Base-by-base conservation (phyloP, 2,888 invertebrate species). In the Lasioglossum marginatum region DNA sequence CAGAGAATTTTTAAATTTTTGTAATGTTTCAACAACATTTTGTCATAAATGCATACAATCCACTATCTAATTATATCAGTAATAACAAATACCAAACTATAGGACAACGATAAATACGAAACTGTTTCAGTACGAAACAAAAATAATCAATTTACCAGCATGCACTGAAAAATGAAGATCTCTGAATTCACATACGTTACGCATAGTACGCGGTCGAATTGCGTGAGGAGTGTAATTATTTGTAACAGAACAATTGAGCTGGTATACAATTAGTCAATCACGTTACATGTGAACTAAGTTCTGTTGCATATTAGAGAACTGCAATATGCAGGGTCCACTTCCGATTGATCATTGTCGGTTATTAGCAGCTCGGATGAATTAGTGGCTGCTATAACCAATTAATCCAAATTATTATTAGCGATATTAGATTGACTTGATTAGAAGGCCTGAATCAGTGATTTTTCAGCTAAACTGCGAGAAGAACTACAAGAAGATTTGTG, bases 221-320 rank as follows among this genome's bases (percentile, higher is more conserved):
- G 79, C 79, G 79, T 77, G 77, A 60, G 60, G 52, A 68, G 68
- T 45, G 60, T 80, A 79, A 85, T 85, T 37, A 71, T 31, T 37
- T 37, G 52, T 79, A 60, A 74, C 48, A 48, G 27, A 60, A 16
- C 37, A 63, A 79, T 85, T 85, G 43, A 78, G 43, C 37, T 70
- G 43, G 37, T 57, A 40, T 70, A 40, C 63, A 76, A 76, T 76
- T 76, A 76, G 40, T 43, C 31, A 71, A 78, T 78, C 71, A 78
- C 10, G 16, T 57, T 27, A 70, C 78, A 34, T 23, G 27, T 71
- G 43, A 71, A 71, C 57, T 16, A 70, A 70, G 81, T 52, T 75
- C 63, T 57, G 74, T 71, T 43, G 63, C 40, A 52, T 52, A 63
- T 76, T 43, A 76, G 63, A 27, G 63, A 40, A 40, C 43, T 31